phyloP scores from a whole-genome alignment of 64 coral and sea anemone genomes.

The Pocillopora verrucosa region DNA sequence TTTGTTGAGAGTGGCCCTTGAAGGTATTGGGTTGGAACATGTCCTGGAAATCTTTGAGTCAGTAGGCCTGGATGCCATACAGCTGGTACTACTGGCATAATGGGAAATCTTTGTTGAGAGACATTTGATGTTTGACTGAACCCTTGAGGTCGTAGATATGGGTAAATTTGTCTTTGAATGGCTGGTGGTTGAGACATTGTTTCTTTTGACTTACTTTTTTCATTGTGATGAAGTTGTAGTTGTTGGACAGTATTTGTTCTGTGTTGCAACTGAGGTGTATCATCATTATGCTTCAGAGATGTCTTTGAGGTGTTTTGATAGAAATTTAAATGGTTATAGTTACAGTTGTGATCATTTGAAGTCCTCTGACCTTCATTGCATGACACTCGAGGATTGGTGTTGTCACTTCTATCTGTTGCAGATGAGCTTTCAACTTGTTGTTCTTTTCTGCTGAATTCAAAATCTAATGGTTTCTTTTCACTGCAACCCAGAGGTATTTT shows the following conservation, averaged over 20 bases:
- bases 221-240: not conserved
- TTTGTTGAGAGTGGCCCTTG: not conserved
- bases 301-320: not conserved
- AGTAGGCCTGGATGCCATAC: not conserved
- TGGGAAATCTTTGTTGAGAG: constrained; percentile 2
- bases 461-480: constrained; percentile 3
- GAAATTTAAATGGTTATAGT: not conserved
- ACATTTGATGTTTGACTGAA: not conserved
- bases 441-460: constrained; percentile 14
- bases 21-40: not conserved
- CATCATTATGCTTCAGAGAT: not conserved
- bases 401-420: not conserved
- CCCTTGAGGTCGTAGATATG: not conserved
- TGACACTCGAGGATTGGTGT: not conserved
- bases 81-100: not conserved
- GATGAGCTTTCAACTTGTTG: not conserved
- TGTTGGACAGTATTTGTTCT: not conserved
- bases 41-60: not conserved
- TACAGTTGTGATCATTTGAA: not conserved
- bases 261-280: constrained; percentile 27
- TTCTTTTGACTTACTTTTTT: not conserved
- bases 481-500: not conserved
- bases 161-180: constrained; percentile 24
- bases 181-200: not conserved
- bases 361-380: not conserved